A percentile compares a stretch with the other conserved stretches of the same genome.
Conservation (phyloP, 2,888 invertebrate species). For the Liopterus haemorrhoidalis region DNA sequence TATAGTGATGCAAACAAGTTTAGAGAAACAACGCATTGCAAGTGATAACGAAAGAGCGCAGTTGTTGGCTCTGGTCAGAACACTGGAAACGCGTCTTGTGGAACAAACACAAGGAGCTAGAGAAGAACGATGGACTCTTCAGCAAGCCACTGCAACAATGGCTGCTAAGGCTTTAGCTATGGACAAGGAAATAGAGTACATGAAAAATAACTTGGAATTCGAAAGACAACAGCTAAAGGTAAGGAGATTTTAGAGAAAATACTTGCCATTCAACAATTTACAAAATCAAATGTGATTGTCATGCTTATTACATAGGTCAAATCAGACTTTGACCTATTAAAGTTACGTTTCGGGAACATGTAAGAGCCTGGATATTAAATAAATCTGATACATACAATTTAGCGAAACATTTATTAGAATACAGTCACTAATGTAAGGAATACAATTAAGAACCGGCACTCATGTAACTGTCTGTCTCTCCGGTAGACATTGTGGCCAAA, state of each 20-base stretch:
- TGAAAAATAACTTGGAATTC: constrained; percentile 51
- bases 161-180: constrained; percentile 57
- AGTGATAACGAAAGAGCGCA: constrained; percentile 54
- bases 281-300: too few relatives aligned
- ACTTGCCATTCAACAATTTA: too few relatives aligned
- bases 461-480: too few relatives aligned
- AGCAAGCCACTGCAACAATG: constrained; percentile 56
- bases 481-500: too few relatives aligned
- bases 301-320: too few relatives aligned
- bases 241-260: constrained; percentile 21
- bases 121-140: constrained; percentile 47
- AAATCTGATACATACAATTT: too few relatives aligned
- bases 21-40: constrained; percentile 52
- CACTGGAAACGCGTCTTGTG: constrained; percentile 53
- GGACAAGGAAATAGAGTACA: constrained; percentile 55
- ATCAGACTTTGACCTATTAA: too few relatives aligned
- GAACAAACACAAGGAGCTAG: constrained; percentile 52
- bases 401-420: too few relatives aligned
- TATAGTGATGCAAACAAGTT: constrained; percentile 52
- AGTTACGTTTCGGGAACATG: too few relatives aligned
- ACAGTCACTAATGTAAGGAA: too few relatives aligned
- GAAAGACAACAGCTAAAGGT: constrained; percentile 58
- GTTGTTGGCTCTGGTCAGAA: constrained; percentile 50
- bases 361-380: too few relatives aligned
- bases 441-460: too few relatives aligned